Conservation (phyloP, 2,797 vertebrate species). For the Melanogrammus aeglefinus region DNA sequence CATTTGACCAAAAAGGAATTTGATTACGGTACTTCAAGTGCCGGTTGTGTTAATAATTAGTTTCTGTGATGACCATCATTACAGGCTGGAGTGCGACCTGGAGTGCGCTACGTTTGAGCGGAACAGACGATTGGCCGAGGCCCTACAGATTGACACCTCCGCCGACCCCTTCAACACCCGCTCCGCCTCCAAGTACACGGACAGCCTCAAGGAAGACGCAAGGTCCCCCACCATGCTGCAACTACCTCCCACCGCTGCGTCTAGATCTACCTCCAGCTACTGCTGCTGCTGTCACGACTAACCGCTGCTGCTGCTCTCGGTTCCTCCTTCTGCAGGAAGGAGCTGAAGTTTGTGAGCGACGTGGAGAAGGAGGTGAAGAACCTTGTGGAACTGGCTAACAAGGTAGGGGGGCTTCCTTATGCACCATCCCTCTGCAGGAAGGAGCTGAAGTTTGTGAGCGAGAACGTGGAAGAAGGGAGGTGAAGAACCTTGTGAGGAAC, state of each 20-base stretch:
- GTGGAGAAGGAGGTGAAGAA: conserved; percentile 93
- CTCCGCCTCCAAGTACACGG: conserved; percentile 85
- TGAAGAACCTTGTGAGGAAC: conserved; percentile 89
- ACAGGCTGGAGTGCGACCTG: conserved; percentile 90
- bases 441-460: conserved; percentile 91
- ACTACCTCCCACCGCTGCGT: neutral
- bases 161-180: conserved; percentile 89
- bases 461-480: conserved; percentile 96
- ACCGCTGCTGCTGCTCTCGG: neutral
- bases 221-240: conserved; percentile 68
- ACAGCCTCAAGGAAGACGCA: conserved; percentile 92
- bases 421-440: conserved; percentile 76
- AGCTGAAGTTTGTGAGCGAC: conserved; percentile 92
- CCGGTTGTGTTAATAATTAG: neutral
- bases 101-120: conserved; percentile 92
- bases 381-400: conserved; percentile 89
- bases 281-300: too few species aligned
- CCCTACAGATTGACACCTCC: conserved; percentile 86
- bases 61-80: neutral
- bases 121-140: conserved; percentile 91
- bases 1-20: too few species aligned
- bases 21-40: neutral
- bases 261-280: neutral
- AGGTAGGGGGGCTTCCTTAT: conserved; percentile 72
- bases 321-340: conserved; percentile 80